Evolutionary conservation across 2,797 vertebrate species (phyloP), one percentile per base, ranked within the genome.

Genomic region (Labeo calbasu): DNA sequence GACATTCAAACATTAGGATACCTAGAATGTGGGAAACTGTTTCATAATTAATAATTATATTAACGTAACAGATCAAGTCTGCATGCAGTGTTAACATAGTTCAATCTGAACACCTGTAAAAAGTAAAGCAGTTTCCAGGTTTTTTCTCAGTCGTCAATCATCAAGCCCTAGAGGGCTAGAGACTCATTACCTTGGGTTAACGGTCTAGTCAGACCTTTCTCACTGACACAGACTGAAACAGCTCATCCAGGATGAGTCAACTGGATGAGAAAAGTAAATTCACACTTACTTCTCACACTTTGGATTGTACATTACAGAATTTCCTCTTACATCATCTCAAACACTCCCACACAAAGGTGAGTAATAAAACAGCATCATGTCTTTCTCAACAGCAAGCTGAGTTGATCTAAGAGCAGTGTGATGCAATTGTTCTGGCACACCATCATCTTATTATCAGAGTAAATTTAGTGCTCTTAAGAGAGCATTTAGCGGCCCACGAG

Each of bases 201-300:
- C 59, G 17, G 43, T 46, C 32, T 23, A 15, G 53, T 65, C 65
- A 68, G 55, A 68, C 28, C 25, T 66, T n/a, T 32, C 43, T 63
- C 28, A 83, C 46, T 48, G 51, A 73, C 59, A 51, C 75, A 76
- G 76, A 80, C 65, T 77, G n/a, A 85, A 15, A 40, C 15, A 53
- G 70, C 32, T 55, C 28, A 57, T 10, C 21, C 59, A 61, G 72
- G 36, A 83, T 77, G 79, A 86, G 57, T 85, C 85, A 76, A 25
- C 28, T 57, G 9, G 7, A 57, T 57, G 43, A 70, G 25, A 63
- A 53, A 46, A 80, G 69, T 36, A 40, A 48, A 75, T 63, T 83
- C 72, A 19, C 46, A n/a, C 53, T 57, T 12, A 13, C 15, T 23
- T 25, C 12, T 46, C 25, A 77, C 9, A 32, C 63, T 83, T 70